A percentile compares a stretch with the other conserved stretches of the same genome.
Conservation (phyloP, 2,797 vertebrate genomes). For the Masticophis lateralis region DNA sequence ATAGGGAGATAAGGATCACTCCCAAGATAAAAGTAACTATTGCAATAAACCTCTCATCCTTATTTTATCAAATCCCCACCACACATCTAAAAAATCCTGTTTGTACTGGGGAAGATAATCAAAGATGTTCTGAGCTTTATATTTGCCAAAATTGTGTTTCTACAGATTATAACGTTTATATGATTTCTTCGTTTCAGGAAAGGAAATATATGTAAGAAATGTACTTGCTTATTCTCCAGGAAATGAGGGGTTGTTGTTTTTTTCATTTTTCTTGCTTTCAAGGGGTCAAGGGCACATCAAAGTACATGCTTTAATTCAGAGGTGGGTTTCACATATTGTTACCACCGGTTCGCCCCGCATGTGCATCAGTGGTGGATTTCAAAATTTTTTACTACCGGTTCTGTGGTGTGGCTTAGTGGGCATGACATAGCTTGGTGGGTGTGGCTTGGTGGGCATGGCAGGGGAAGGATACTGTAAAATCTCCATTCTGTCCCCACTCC, state of each 20-base stretch:
- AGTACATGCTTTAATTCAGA: not conserved
- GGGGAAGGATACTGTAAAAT: too few relatives aligned
- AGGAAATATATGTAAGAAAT: not conserved
- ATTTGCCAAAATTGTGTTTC: not conserved
- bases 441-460: too few relatives aligned
- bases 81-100: not conserved
- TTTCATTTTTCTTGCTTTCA: not conserved
- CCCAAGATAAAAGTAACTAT: not conserved
- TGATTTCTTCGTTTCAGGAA: not conserved
- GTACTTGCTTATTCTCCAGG: not conserved
- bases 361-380: too few relatives aligned
- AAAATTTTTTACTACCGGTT: too few relatives aligned
- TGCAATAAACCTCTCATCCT: not conserved
- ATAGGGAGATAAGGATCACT: not conserved
- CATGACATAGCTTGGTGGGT: too few relatives aligned
- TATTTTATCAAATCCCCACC: not conserved
- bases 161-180: not conserved
- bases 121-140: not conserved
- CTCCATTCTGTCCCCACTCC: too few relatives aligned
- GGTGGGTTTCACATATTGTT: too few relatives aligned
- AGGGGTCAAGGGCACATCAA: not conserved
- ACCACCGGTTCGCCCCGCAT: too few relatives aligned
- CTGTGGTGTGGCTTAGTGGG: too few relatives aligned
- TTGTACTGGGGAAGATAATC: constrained; percentile 14
- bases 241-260: not conserved